A percentile compares a stretch with the other conserved stretches of the same genome.
Conservation (phyloP, 2,888 invertebrate genomes). For the Eupithecia exiguata region DNA sequence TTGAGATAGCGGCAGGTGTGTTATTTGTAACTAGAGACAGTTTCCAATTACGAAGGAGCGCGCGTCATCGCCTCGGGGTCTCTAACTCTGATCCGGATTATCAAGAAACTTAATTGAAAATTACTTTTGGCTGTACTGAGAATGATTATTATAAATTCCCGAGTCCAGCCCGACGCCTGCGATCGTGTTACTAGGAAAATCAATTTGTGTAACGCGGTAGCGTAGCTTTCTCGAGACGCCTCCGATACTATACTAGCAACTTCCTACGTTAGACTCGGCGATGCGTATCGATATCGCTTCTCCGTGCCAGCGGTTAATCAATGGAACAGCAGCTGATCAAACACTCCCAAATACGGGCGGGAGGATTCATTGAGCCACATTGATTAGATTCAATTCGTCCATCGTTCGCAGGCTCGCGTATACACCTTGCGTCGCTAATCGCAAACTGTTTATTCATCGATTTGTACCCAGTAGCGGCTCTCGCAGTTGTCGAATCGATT, state of each 20-base stretch:
- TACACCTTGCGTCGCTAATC: slow-evolving; percentile 73
- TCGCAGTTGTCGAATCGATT: slow-evolving; percentile 73
- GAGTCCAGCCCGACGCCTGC: slow-evolving; percentile 63
- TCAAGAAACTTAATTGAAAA: slow-evolving; percentile 79
- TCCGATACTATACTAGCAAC: slow-evolving; percentile 19
- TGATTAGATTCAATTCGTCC: slow-evolving; percentile 68
- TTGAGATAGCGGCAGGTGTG: slow-evolving; percentile 58
- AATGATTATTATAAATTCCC: slow-evolving; percentile 72
- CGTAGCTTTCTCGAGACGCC: slow-evolving; percentile 60
- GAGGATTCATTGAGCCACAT: slow-evolving; percentile 66
- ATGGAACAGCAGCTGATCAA: slow-evolving; percentile 64
- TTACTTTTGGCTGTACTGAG: slow-evolving; percentile 72
- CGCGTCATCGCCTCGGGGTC: slow-evolving; percentile 60
- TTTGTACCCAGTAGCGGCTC: slow-evolving; percentile 75
- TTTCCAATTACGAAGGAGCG: slow-evolving; percentile 72
- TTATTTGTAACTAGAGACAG: slow-evolving; percentile 68
- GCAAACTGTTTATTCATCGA: slow-evolving; percentile 78
- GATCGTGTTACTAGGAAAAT: slow-evolving; percentile 57
- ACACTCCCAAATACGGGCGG: slow-evolving; percentile 64
- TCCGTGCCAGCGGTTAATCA: slow-evolving; percentile 61
- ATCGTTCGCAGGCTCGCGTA: slow-evolving; percentile 58
- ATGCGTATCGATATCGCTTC: slow-evolving; percentile 48
- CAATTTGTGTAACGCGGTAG: slow-evolving; percentile 64
- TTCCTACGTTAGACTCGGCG: slow-evolving; percentile 30
- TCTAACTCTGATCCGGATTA: slow-evolving; percentile 78